Base-by-base conservation (phyloP, 2,888 invertebrate species). In the Agrochola circellaris region DNA sequence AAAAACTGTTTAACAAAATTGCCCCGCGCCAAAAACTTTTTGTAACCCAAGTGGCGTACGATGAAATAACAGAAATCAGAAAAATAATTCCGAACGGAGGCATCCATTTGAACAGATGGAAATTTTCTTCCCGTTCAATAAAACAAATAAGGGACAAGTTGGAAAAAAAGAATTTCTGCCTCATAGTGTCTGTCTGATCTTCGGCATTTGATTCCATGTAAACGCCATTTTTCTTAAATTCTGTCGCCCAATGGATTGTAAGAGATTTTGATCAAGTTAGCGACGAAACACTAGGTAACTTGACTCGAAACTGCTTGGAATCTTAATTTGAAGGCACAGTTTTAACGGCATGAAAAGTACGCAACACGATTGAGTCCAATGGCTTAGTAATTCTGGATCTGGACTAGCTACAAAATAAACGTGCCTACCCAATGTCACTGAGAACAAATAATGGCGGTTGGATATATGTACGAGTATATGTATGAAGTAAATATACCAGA, bases 61-160 rank as follows among this genome's bases (percentile, higher is more conserved):
- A 75, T 82, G 77, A 77, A 88, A 86, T 87, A 87, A 85, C 87
- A 83, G 77, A 74, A 88, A 80, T 81, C 74, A 60, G 64, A 79
- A 88, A 86, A 87, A 88, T 87, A 83, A 83, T 83, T 87, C 83
- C 15, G 65, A 68, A 80, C 38, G 45, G 62, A 81, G 75, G 75
- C 81, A 78, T 81, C 84, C 74, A 79, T 85, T 88, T 82, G 76
- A 77, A 83, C 80, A 75, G 82, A 88, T 81, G 74, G 82, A 83
- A 87, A 85, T 77, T 81, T 76, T 77, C 83, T 69, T 83, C 66
- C 69, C 72, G 66, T 74, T 80, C 70, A 79, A 82, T 87, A 87
- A 87, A 88, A 87, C 87, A 88, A 87, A 87, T 88, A 87, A 82
- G n/a, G 78, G 79, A 84, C 84, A 88, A 87, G 79, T 83, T 82